Base-by-base conservation (phyloP, 1,140 invertebrate genomes). In the Ptiloglossa arizonensis region DNA sequence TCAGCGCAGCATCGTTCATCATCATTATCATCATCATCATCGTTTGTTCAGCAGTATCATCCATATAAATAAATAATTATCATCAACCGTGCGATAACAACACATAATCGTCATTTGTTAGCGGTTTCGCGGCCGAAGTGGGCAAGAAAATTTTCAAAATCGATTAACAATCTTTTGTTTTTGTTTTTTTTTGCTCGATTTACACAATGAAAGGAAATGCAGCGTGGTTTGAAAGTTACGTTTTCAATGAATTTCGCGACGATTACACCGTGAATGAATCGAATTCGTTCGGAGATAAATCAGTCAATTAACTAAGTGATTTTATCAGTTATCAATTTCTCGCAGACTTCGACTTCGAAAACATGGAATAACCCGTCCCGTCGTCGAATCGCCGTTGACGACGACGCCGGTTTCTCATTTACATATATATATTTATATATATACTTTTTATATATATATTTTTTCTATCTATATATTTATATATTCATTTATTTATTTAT, bases 51-150 rank as follows among this genome's bases (percentile, higher is more conserved):
- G 64, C 73, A 48, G 24, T 60, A 81, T 71, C 83, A 87, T 83
- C 74, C 85, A 87, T 86, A 90, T 87, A 90, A 90, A 92, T 91
- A 91, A 92, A 91, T 91, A 92, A 89, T 87, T 87, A 86, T 88
- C 78, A 82, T 87, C 86, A 87, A 88, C 80, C 85, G 86, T 87
- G 77, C 83, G 86, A 86, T 83, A 88, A 90, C 89, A 89, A 89
- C 87, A 54, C 79, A 86, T 86, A 88, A 88, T 90, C 82, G 86
- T 90, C 84, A 85, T 74, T 81, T 77, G 68, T 83, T 83, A 81
- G 66, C 67, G 80, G 27, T 52, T 81, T 60, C 72, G 59, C 5
- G 48, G 41, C 13, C 68, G 74, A 85, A 85, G 46, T 57, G 27
- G 57, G 70, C 76, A 62, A 83, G 70, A 48, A 35, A 52, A 32